Evolutionary conservation across 1,140 invertebrate species (phyloP), one percentile per base, ranked within the genome.

Genomic region (Liolophura sinensis): DNA sequence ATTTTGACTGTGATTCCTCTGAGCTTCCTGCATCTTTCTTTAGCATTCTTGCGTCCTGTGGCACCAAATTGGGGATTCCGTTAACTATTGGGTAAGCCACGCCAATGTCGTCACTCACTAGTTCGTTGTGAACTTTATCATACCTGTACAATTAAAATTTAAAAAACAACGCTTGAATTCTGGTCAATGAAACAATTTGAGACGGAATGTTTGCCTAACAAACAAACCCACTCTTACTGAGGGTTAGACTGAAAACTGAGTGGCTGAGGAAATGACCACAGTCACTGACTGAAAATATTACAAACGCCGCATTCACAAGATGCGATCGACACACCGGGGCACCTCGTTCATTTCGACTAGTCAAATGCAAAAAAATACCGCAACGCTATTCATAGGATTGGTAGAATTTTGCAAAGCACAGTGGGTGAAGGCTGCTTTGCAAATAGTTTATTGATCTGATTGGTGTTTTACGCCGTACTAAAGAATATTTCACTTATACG

Each of bases 11-110:
- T 40, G 31, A 9, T 40, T 40, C 31, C 9, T n/a, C 7, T 65
- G 46, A 59, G 12, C 16, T 9, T 40, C 27, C 49, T 12, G 67
- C 50, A 52, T 65, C 57, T 12, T 51, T 64, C n/a, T 77, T 73
- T 20, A 81, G 54, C 58, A 71, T 74, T 52, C 74, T 59, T 12
- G 72, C 78, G 71, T 82, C 77, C 55, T 74, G 68, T 59, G 80
- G 80, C 15, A 77, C 67, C 3, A 82, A 67, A 60, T 80, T 81
- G 16, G 80, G 80, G 48, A 82, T 78, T 31, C 78, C 78, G 56
- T 78, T 72, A 22, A 75, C 61, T 18, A 82, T 79, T 16, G 80
- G 75, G 66, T 82, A 82, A 47, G 78, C 78, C 18, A 82, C 78
- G 18, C 75, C 68, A 25, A 78, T 68, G 18, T 74, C 72, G 31